Evolutionary conservation across 2,888 invertebrate species (phyloP), one percentile per base, ranked within the genome.

Genomic region (Neoscelio sp.): DNA sequence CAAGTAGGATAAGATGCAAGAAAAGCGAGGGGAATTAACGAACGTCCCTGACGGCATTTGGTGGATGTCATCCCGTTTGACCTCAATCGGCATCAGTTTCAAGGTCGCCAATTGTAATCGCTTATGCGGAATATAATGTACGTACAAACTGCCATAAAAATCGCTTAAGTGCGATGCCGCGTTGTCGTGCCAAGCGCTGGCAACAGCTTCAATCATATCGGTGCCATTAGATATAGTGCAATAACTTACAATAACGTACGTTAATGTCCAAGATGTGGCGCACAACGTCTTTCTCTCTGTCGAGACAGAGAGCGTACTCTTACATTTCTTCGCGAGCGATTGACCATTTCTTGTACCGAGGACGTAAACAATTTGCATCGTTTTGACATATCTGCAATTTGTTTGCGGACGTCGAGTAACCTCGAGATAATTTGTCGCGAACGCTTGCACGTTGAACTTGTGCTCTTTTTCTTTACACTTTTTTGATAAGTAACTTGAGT

Each of bases 51-150:
- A 33, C 62, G 68, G 33, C 62, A 60, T 38, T 26, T 58, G 46
- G 48, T 5, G 52, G 60, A 77, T 74, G 80, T 78, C 80, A 70
- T 62, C 46, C 33, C 78, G 80, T 80, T 85, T 85, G 83, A 82
- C 83, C 82, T 80, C 82, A 79, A 83, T 83, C 77, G 64, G 58
- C 71, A 79, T 64, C 70, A 18, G 56, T 78, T 78, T 65, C 82
- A 85, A 83, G 82, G 80, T 81, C 80, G 79, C 64, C 81, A 82
- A 83, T 83, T 82, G 82, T 62, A 80, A 67, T 78, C 81, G 79
- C 83, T 83, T 81, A 75, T 75, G 56, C 30, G 58, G 56, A 68
- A 56, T n/a, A n/a, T 58, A 17, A 73, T 54, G 54, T 23, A 15
- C 56, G 58, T 68, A 76, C 79, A 60, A 71, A 83, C 83, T 85